These are phyloP conservation scores for Nysson spinosus DNA, from an alignment of 2,888 invertebrate genomes.

Conservation along the genomic window DNA sequence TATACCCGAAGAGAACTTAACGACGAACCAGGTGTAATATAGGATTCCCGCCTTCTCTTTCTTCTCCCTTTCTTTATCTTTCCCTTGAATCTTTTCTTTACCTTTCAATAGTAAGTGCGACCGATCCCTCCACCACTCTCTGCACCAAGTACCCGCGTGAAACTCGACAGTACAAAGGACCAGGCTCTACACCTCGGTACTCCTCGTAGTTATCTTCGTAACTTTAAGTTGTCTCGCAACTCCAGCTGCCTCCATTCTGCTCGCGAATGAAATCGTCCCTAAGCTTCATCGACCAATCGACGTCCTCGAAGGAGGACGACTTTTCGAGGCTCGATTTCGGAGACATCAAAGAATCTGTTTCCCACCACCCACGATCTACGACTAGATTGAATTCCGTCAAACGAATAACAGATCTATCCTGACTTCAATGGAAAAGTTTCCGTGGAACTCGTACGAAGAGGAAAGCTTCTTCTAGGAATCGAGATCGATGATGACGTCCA, in stretches of 20 bases:
- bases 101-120: slow-evolving; percentile 36
- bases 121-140: slow-evolving; percentile 24
- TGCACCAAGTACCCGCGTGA: slow-evolving; percentile 24
- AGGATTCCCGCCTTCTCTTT: slow-evolving; percentile 2
- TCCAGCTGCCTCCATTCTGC: slow-evolving; percentile 51
- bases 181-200: slow-evolving; percentile 15
- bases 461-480: too few relatives aligned
- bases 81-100: slow-evolving; percentile 20
- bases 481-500: too few relatives aligned
- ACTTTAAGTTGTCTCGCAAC: slow-evolving; percentile 61
- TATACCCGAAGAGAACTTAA: slow-evolving; percentile 36
- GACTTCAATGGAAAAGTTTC: too few relatives aligned
- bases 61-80: background rate
- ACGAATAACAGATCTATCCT: too few relatives aligned
- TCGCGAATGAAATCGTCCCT: slow-evolving; percentile 36
- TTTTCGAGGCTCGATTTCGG: slow-evolving; percentile 11
- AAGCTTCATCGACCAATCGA: slow-evolving; percentile 27
- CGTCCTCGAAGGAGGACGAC: slow-evolving; percentile 34
- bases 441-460: too few relatives aligned
- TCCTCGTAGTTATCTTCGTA: slow-evolving; percentile 17
- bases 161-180: slow-evolving; percentile 16
- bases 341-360: slow-evolving; percentile 15
- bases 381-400: too few relatives aligned
- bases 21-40: slow-evolving; percentile 35
- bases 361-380: background rate